phyloP scores from a whole-genome alignment of 2,113 vertebrate species.

The Oryzias curvinotus region DNA sequence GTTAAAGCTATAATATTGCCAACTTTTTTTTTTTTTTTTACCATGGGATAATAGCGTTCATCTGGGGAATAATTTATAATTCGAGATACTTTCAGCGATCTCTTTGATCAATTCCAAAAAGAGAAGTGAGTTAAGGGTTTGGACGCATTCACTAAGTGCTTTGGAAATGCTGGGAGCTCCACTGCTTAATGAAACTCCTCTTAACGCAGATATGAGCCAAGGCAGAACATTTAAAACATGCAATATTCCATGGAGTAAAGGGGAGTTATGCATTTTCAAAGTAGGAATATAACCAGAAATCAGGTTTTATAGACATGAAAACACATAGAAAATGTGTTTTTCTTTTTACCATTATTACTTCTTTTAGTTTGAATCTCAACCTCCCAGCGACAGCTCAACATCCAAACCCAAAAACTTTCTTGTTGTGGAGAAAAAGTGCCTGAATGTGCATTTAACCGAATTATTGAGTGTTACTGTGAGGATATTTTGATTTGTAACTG shows the following conservation, averaged over 20 bases:
- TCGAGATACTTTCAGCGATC: background rate
- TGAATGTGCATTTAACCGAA: background rate
- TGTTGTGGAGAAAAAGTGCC: too few relatives aligned
- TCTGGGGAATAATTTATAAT: background rate
- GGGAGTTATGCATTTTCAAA: slow-evolving; percentile 1
- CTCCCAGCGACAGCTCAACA: too few relatives aligned
- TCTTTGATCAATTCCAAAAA: background rate
- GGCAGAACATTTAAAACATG: background rate
- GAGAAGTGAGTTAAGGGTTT: background rate
- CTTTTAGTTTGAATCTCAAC: too few relatives aligned
- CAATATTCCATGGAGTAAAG: background rate
- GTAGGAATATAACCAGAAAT: too few relatives aligned
- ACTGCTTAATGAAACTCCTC: background rate
- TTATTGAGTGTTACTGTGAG: background rate
- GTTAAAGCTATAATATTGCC: background rate
- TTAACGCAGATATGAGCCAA: background rate
- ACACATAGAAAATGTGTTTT: too few relatives aligned
- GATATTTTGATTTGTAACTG: too few relatives aligned
- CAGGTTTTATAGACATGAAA: too few relatives aligned
- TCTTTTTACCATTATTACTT: too few relatives aligned
- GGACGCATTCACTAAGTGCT: background rate
- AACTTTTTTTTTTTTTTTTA: slow-evolving; percentile 3
- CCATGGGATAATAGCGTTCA: background rate
- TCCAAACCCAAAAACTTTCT: too few relatives aligned
- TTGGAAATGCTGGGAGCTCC: background rate